Conservation (phyloP, 2,113 vertebrate genomes). For the Ictalurus furcatus region DNA sequence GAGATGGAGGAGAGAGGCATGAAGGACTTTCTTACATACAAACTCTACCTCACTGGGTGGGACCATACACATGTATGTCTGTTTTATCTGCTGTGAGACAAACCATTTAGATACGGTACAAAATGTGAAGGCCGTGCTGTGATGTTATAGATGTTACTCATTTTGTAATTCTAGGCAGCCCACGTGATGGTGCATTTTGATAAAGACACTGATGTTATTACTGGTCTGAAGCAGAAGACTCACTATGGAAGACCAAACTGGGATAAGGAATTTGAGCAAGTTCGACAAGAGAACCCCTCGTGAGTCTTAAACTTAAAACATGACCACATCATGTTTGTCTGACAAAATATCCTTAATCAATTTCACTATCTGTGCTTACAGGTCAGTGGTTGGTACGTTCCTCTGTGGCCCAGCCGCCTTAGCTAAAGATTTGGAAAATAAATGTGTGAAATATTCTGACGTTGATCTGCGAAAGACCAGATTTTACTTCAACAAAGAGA, state of each 20-base stretch:
- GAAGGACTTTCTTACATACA: constrained; percentile 85
- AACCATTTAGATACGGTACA: neutral
- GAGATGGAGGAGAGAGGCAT: constrained; percentile 87
- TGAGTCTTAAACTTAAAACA: constrained; percentile 64
- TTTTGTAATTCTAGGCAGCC: constrained; percentile 56
- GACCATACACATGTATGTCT: constrained; percentile 78
- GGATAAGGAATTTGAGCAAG: constrained; percentile 83
- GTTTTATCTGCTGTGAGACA: neutral
- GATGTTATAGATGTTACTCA: neutral
- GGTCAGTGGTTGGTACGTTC: constrained; percentile 85
- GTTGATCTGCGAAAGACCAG: constrained; percentile 86
- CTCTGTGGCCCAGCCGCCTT: constrained; percentile 80
- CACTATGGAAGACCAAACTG: constrained; percentile 85
- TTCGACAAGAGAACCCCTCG: constrained; percentile 83
- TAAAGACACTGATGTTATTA: constrained; percentile 77
- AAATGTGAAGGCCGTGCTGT: neutral
- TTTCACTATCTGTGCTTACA: constrained; percentile 48
- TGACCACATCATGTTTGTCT: neutral
- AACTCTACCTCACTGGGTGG: constrained; percentile 89
- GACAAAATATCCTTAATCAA: neutral
- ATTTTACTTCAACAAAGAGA: constrained; percentile 96
- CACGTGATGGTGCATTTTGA: constrained; percentile 79
- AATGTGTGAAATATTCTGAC: constrained; percentile 82
- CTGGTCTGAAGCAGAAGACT: constrained; percentile 88
- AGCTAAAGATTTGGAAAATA: constrained; percentile 76